phyloP scores from a whole-genome alignment of 2,888 invertebrate species.

The Netelia fuscicornis region DNA sequence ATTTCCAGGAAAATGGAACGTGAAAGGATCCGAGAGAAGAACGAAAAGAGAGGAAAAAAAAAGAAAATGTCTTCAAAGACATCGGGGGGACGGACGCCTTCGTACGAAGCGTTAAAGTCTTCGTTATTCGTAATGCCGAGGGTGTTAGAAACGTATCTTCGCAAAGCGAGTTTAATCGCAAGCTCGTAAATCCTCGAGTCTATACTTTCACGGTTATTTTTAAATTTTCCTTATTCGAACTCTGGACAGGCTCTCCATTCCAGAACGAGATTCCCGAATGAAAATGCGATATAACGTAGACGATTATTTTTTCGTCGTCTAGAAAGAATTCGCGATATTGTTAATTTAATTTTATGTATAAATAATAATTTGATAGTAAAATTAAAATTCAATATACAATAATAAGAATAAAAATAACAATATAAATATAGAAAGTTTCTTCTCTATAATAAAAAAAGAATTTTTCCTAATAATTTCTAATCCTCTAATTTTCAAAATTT shows the following conservation, averaged over 20 bases:
- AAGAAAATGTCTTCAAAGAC: conserved; percentile 25
- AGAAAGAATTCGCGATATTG: too few species aligned
- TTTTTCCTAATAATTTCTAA: too few species aligned
- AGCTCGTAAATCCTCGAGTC: conserved; percentile 39
- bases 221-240: background rate
- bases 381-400: too few species aligned
- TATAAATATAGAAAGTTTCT: too few species aligned
- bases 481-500: too few species aligned
- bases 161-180: conserved; percentile 32
- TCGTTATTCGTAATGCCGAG: conserved; percentile 50
- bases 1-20: too few species aligned
- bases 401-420: too few species aligned
- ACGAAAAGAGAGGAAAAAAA: background rate
- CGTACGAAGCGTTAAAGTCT: conserved; percentile 32
- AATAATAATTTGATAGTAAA: too few species aligned
- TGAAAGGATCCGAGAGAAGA: too few species aligned
- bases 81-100: background rate
- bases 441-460: too few species aligned
- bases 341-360: too few species aligned
- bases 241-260: background rate
- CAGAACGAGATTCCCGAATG: background rate
- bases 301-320: too few species aligned
- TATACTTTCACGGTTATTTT: background rate
- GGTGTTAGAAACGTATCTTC: background rate
- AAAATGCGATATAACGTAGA: background rate